Evolutionary conservation across 2,888 invertebrate genomes (phyloP), one percentile per base, ranked within the genome.

Genomic region (Cerastoderma edule): DNA sequence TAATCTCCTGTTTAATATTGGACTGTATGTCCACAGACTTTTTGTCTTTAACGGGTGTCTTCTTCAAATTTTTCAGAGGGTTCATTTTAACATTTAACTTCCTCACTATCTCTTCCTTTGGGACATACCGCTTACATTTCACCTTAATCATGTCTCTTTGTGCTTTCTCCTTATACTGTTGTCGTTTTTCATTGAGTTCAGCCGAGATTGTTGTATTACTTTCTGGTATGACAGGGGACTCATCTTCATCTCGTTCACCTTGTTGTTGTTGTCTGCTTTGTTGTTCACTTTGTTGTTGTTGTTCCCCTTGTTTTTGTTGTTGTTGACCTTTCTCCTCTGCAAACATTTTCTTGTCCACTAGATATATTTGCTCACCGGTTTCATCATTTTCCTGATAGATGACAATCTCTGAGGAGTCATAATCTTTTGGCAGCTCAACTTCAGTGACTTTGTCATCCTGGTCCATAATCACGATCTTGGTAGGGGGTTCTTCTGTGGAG

Each of bases 381-480:
- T 32, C 56, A 10, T 60, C 60, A 13, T 13, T 35, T 16, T 60
- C 39, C 39, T 60, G 60, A 30, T 60, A 60, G 19, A 60, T 35
- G 0, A 60, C 60, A 2, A 60, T 60, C 60, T 60, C 60, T 2
- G 60, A 60, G n/a, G 30, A 5, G n/a, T 39, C 27, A 33, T 27
- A 39, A 3, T 33, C 60, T 24, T 60, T 35, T 39, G 60, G 60
- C 39, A 60, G 5, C 3, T 60, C 60, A 3, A 60, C 60, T 60
- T 60, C 60, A 3, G 60, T 60, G 5, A 60, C 60, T 39, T 60
- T 13, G 22, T 60, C 39, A 10, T 60, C 39, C 5, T 60, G 35
- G 35, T 60, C 60, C 39, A 24, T 60, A n/a, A 60, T 60, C 4
- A 60, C 39, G 0, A 60, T 24, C 27, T 60, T 60, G 1, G 60